These are phyloP conservation scores for Coenonympha glycerion DNA, from an alignment of 2,888 invertebrate species.

Conservation along the genomic window DNA sequence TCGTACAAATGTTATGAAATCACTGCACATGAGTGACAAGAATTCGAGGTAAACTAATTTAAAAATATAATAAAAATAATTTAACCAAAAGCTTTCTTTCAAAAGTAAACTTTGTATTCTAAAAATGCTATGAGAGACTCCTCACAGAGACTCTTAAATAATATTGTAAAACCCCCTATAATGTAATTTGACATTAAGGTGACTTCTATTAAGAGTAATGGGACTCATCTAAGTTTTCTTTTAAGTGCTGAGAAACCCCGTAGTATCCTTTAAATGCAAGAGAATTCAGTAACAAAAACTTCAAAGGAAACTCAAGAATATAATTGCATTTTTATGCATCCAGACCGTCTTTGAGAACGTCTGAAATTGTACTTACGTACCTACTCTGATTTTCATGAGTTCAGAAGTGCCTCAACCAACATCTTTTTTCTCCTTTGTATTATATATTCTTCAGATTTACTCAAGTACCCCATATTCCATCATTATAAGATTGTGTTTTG, in stretches of 20 bases:
- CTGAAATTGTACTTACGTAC: conserved; percentile 1
- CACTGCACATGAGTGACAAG: too few relatives aligned
- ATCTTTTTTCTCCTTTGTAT: background rate
- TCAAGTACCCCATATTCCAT: too few relatives aligned
- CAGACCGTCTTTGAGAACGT: conserved; percentile 15
- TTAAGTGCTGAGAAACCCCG: conserved; percentile 10
- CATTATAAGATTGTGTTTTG: too few relatives aligned
- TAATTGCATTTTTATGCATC: conserved; percentile 23
- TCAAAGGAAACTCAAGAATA: conserved; percentile 20
- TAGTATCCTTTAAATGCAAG: conserved; percentile 14
- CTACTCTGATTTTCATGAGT: background rate
- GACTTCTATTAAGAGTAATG: conserved; percentile 16
- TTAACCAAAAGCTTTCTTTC: too few relatives aligned
- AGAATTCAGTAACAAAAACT: conserved; percentile 18
- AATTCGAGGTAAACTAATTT: too few relatives aligned
- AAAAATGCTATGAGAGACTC: too few relatives aligned
- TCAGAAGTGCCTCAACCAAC: background rate
- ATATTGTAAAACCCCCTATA: background rate
- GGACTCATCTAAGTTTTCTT: conserved; percentile 14
- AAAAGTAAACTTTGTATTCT: too few relatives aligned
- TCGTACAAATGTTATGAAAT: too few relatives aligned
- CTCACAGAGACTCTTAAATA: background rate
- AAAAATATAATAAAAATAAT: too few relatives aligned
- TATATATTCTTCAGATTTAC: background rate
- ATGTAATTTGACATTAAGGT: background rate